Conservation (phyloP, 2,797 vertebrate genomes). For the Malacoraja senta region DNA sequence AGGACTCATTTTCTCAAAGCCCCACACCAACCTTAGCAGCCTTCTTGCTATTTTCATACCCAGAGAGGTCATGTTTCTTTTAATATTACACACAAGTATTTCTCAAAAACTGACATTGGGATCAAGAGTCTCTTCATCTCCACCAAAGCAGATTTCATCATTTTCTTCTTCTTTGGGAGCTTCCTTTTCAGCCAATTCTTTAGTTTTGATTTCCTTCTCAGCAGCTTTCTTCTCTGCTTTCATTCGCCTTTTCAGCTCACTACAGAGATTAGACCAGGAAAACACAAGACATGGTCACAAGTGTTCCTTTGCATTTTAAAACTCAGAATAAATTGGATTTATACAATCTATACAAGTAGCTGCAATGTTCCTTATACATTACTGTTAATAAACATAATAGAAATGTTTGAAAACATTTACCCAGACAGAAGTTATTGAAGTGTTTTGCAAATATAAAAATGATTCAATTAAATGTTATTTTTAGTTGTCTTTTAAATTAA, state of each 20-base stretch:
- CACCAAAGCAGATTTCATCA: conserved; percentile 42
- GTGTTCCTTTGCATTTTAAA: not conserved
- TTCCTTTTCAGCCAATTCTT: conserved; percentile 58
- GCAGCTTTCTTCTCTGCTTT: conserved; percentile 87
- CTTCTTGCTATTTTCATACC: too few species aligned
- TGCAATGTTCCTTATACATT: not conserved
- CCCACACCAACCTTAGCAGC: too few species aligned
- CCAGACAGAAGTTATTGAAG: not conserved
- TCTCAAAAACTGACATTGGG: conserved; percentile 77
- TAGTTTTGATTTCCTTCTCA: conserved; percentile 78
- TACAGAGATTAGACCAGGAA: conserved; percentile 47
- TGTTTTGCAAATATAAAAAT: not conserved
- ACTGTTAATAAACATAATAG: not conserved
- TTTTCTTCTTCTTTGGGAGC: not conserved
- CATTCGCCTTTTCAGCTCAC: conserved; percentile 87
- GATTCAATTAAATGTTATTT: not conserved
- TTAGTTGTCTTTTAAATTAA: not conserved
- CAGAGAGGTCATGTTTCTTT: too few species aligned
- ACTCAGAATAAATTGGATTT: not conserved
- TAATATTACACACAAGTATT: too few species aligned
- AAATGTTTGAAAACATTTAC: not conserved
- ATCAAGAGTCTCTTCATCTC: conserved; percentile 80
- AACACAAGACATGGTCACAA: conserved; percentile 6
- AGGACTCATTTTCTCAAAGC: too few species aligned
- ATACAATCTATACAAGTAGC: not conserved